Evolutionary conservation across 1,140 invertebrate genomes (phyloP), one percentile per base, ranked within the genome.

Genomic region (Drosophila subpulchrella): DNA sequence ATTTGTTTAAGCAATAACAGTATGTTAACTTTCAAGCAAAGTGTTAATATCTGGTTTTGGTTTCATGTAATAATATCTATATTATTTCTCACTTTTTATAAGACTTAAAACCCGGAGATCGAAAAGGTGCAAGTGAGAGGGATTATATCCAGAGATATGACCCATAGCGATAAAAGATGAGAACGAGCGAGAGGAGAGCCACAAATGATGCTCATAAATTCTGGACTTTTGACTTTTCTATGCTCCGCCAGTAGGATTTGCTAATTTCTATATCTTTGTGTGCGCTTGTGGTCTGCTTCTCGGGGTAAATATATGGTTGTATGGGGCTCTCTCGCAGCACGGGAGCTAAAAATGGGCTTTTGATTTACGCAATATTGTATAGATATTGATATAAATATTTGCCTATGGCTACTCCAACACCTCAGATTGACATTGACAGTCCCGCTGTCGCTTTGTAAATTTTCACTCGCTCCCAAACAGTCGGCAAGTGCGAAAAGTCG

Each of bases 371-470:
- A 79, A 76, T 76, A 50, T 54, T 61, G 67, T 78, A 79, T 76
- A 56, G 62, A 74, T 36, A 81, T 53, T 63, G 82, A 86, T 86
- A 82, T 86, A 86, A 83, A 86, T 86, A 88, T 86, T 88, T 80
- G 84, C 41, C 79, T 83, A 62, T 83, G 67, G 56, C 66, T 47
- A 70, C 51, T 73, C 44, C 66, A 73, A 63, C 57, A 63, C 67
- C 42, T 86, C 83, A 86, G 83, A 86, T 83, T 83, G 79, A 73
- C 79, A 86, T 86, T 86, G 83, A 83, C 84, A 76, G 79, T 86
- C 75, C 48, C 70, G 63, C 39, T 46, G 75, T 48, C 70, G 39
- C 60, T 62, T 51, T 32, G 51, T 59, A 46, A 51, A 73, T 27
- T 75, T 44, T 53, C 65, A 44, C 34, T 53, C 41, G 51, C 51